Percentiles rank a stretch among this genome's conserved stretches.
Conservation (phyloP, 2,888 invertebrate species). For the Bombylius major region DNA sequence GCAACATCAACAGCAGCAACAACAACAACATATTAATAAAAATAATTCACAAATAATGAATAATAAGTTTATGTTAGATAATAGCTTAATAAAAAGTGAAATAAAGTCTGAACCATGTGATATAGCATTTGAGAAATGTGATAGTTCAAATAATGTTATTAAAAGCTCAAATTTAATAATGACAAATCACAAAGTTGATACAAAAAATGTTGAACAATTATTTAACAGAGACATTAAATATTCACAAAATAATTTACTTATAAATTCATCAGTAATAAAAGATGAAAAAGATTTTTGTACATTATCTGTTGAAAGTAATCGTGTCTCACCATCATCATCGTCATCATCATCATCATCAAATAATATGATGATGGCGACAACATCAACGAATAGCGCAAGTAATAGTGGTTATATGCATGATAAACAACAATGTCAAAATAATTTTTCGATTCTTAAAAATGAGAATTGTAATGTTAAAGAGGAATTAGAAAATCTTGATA, state of each 20-base stretch:
- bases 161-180: neutral
- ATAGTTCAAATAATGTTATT: slow-evolving; percentile 5
- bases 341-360: neutral
- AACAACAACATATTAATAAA: neutral
- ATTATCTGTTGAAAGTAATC: neutral
- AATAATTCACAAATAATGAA: neutral
- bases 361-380: neutral
- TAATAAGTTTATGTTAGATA: neutral
- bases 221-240: no score
- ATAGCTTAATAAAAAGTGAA: slow-evolving; percentile 10
- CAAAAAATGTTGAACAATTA: no score
- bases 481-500: slow-evolving; percentile 32
- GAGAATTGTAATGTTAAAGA: slow-evolving; percentile 17
- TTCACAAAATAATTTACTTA: neutral
- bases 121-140: slow-evolving; percentile 11
- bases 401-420: neutral
- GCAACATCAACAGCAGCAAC: neutral
- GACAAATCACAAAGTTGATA: neutral
- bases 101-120: slow-evolving; percentile 13
- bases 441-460: neutral
- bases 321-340: neutral
- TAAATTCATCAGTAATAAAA: neutral
- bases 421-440: neutral
- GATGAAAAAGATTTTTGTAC: slow-evolving; percentile 3
- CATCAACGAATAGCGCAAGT: slow-evolving; percentile 1